Conservation (phyloP, 2,888 invertebrate genomes). For the Cheiracanthium punctorium region DNA sequence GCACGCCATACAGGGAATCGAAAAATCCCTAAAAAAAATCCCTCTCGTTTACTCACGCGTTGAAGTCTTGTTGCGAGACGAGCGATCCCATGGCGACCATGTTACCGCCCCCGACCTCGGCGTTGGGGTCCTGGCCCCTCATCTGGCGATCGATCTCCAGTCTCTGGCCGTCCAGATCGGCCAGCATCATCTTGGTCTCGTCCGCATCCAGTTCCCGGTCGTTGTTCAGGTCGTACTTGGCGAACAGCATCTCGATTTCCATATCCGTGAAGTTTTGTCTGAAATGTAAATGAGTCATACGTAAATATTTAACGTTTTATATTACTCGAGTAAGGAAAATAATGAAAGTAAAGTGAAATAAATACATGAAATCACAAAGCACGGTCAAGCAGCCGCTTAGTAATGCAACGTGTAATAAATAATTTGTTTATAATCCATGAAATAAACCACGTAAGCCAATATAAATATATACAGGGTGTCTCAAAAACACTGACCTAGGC, state of each 20-base stretch:
- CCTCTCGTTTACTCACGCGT: slow-evolving; percentile 35
- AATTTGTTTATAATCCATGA: no score
- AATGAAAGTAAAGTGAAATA: no score
- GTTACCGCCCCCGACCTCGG: not conserved
- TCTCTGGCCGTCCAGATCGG: slow-evolving; percentile 78
- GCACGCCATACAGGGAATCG: no score
- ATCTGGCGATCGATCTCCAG: slow-evolving; percentile 73
- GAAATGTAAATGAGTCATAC: not conserved
- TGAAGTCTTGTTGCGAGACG: slow-evolving; percentile 68
- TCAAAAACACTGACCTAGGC: no score
- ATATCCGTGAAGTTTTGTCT: slow-evolving; percentile 81
- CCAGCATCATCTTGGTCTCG: slow-evolving; percentile 78
- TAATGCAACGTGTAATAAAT: no score
- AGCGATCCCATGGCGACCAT: slow-evolving; percentile 46
- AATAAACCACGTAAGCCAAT: no score
- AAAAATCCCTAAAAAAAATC: no score
- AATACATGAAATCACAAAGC: no score
- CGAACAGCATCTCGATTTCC: slow-evolving; percentile 83
- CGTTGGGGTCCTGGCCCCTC: not conserved
- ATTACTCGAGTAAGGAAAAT: no score
- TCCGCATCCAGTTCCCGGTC: slow-evolving; percentile 77
- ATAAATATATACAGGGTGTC: no score
- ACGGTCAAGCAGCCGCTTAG: no score
- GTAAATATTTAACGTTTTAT: no score
- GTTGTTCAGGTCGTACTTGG: slow-evolving; percentile 80